phyloP scores from a whole-genome alignment of 1,140 invertebrate species.

The Ptiloglossa arizonensis region DNA sequence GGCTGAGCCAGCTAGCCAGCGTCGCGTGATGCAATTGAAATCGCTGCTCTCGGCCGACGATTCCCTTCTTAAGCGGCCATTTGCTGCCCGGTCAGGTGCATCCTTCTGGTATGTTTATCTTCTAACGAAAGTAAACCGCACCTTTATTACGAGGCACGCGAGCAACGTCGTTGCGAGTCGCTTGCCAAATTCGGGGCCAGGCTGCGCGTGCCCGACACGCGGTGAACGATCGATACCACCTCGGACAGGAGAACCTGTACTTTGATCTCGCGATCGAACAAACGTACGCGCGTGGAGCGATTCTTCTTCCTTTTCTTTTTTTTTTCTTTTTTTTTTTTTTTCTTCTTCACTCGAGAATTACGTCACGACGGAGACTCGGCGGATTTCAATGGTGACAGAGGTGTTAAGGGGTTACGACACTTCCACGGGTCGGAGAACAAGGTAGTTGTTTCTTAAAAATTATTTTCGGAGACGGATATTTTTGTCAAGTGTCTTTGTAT shows the following conservation, averaged over 20 bases:
- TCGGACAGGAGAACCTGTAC: neutral
- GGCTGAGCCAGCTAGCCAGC: neutral
- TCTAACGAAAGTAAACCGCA: conserved; percentile 38
- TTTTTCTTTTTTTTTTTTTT: neutral
- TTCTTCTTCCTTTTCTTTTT: neutral
- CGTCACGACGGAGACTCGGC: too few species aligned
- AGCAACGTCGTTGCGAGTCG: neutral
- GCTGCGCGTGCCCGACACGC: neutral
- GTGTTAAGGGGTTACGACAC: too few species aligned
- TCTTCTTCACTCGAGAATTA: neutral
- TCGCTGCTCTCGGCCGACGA: neutral
- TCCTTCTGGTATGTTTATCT: conserved; percentile 24
- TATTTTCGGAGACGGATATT: too few species aligned
- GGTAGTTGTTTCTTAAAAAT: too few species aligned
- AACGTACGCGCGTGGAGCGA: neutral
- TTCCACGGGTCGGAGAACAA: too few species aligned
- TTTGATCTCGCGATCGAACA: neutral
- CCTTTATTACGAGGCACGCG: neutral
- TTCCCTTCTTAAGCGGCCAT: conserved; percentile 22
- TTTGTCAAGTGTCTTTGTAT: too few species aligned
- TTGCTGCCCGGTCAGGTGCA: conserved; percentile 51
- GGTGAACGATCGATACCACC: neutral
- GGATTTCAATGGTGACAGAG: neutral
- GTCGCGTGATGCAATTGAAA: conserved; percentile 20
- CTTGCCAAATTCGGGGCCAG: neutral